Base-by-base conservation (phyloP, 2,797 vertebrate genomes). In the Lindbergichthys nudifrons region DNA sequence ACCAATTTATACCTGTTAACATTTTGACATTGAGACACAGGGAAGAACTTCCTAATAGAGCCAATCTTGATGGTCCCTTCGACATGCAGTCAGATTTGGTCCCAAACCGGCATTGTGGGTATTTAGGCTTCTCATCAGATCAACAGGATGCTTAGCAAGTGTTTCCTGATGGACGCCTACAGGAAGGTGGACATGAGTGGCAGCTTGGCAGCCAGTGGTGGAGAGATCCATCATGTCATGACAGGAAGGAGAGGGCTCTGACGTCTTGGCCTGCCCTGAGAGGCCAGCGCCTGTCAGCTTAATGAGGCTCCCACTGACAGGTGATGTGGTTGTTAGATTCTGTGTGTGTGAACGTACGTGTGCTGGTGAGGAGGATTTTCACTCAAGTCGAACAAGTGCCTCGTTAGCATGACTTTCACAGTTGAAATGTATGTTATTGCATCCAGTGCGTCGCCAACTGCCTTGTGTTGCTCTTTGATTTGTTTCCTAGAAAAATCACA, bases 231-330 rank as follows among this genome's bases (percentile, higher is more conserved):
- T 94, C 94, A 92, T 81, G 85, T 70, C 75, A 62, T 87, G 92
- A 91, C 90, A 91, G 85, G 75, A 85, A 73, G 80, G 90, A 89
- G 88, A 88, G 86, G 86, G 74, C 87, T 74, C 77, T 89, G 91
- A 92, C 89, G 81, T 87, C 78, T 81, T 75, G 88, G 83, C 86
- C 89, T 89, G 85, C 92, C 88, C 90, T 89, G 90, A 80, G 87
- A 86, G 92, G 89, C 89, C 87, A 90, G 76, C 8, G 77, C 80
- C 90, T 89, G 91, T 92, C 90, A 87, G 81, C 91, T 86, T 94
- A 94, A 94, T 93, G 92, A 94, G 92, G 80, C 88, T 89, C 85
- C 81, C 79, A 71, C 86, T 92, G 92, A 93, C 90, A 91, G 92
- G 80, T 89, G 89, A 92, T 86, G 87, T 45, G 68, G 82, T 81